phyloP scores from a whole-genome alignment of 1,140 invertebrate genomes.

The Arctopsyche grandis region DNA sequence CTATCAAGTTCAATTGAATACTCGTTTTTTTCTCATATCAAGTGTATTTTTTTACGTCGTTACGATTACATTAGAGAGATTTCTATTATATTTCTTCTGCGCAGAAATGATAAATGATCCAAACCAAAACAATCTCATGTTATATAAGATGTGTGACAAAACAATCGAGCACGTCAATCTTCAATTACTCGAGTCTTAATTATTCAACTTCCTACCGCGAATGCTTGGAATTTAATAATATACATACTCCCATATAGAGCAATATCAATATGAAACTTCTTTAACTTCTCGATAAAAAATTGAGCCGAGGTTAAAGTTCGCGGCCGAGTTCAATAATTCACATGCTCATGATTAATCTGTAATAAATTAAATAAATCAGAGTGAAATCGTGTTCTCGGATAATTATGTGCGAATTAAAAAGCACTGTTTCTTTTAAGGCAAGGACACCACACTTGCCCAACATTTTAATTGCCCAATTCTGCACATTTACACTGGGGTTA shows the following conservation, averaged over 20 bases:
- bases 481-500: not conserved
- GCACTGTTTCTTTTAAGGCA: not conserved
- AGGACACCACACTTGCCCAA: conserved; percentile 4
- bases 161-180: too few relatives aligned
- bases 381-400: not conserved
- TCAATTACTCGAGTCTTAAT: too few relatives aligned
- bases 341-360: not conserved
- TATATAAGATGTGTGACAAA: too few relatives aligned
- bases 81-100: not conserved
- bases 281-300: too few relatives aligned
- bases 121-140: too few relatives aligned
- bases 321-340: not conserved
- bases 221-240: too few relatives aligned
- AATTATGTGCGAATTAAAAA: conserved; percentile 16
- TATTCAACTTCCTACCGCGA: too few relatives aligned
- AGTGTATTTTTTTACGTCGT: not conserved
- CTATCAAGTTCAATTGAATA: too few relatives aligned
- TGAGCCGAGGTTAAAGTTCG: not conserved
- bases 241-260: too few relatives aligned
- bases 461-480: conserved; percentile 9
- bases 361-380: not conserved
- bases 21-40: not conserved
- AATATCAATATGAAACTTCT: too few relatives aligned
- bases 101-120: not conserved
- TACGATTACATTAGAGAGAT: not conserved